phyloP scores from a whole-genome alignment of 1,140 invertebrate genomes.

The Drosophila orosa region DNA sequence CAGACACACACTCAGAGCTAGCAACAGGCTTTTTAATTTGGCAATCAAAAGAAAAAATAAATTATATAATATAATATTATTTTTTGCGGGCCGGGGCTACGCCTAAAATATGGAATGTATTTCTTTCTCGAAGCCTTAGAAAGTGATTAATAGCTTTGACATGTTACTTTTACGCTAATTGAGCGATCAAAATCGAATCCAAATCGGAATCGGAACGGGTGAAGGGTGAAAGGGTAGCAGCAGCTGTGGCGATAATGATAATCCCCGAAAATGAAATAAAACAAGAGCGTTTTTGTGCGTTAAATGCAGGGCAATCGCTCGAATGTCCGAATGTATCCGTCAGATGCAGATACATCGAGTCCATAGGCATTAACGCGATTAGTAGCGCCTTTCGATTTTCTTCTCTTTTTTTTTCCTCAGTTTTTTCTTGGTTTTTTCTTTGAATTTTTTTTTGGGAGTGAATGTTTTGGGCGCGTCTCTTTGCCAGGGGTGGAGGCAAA shows the following conservation, averaged over 20 bases:
- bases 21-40: slow-evolving; percentile 70
- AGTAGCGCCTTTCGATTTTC: slow-evolving; percentile 81
- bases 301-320: slow-evolving; percentile 66
- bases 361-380: slow-evolving; percentile 73
- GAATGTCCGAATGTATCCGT: slow-evolving; percentile 39
- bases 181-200: slow-evolving; percentile 80
- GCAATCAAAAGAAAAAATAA: slow-evolving; percentile 80
- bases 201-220: slow-evolving; percentile 64
- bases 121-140: slow-evolving; percentile 20
- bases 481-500: slow-evolving; percentile 55
- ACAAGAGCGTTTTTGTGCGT: slow-evolving; percentile 73
- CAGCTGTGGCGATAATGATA: slow-evolving; percentile 38
- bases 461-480: slow-evolving; percentile 77
- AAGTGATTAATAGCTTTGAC: slow-evolving; percentile 82
- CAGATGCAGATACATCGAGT: slow-evolving; percentile 61
- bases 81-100: slow-evolving; percentile 46
- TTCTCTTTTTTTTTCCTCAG: slow-evolving; percentile 7
- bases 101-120: slow-evolving; percentile 60
- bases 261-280: slow-evolving; percentile 48
- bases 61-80: slow-evolving; percentile 66
- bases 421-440: slow-evolving; percentile 4
- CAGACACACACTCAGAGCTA: slow-evolving; percentile 17
- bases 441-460: slow-evolving; percentile 41
- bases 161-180: slow-evolving; percentile 83
- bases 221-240: slow-evolving; percentile 77